phyloP scores from a whole-genome alignment of 2,113 vertebrate species.

The Antechinus stuartii region DNA sequence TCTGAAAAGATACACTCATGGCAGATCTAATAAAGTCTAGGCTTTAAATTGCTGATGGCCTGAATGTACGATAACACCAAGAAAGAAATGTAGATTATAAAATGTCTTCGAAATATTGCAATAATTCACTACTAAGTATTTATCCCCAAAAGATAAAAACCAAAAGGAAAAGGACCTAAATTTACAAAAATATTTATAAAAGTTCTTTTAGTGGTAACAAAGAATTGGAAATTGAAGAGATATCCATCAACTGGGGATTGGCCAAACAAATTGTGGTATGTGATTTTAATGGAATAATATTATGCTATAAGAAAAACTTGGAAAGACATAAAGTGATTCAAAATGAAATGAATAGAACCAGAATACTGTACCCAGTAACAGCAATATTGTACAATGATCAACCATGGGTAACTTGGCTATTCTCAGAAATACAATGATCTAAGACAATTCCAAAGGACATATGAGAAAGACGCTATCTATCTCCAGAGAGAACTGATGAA shows the following conservation, averaged over 20 bases:
- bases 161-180: neutral
- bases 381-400: neutral
- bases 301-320: neutral
- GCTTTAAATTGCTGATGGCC: neutral
- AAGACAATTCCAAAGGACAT: neutral
- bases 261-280: neutral
- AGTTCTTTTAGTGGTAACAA: neutral
- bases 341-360: neutral
- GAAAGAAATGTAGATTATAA: neutral
- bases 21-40: neutral
- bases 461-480: neutral
- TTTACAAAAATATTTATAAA: neutral
- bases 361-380: neutral
- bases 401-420: neutral
- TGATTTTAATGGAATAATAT: neutral
- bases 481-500: neutral
- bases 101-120: neutral
- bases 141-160: neutral
- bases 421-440: neutral
- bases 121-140: neutral
- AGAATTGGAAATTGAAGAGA: neutral
- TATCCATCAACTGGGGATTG: neutral
- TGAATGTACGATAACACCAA: neutral
- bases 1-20: neutral
- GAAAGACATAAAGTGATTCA: neutral